phyloP scores from a whole-genome alignment of 2,113 vertebrate species.

The Pongo abelii region DNA sequence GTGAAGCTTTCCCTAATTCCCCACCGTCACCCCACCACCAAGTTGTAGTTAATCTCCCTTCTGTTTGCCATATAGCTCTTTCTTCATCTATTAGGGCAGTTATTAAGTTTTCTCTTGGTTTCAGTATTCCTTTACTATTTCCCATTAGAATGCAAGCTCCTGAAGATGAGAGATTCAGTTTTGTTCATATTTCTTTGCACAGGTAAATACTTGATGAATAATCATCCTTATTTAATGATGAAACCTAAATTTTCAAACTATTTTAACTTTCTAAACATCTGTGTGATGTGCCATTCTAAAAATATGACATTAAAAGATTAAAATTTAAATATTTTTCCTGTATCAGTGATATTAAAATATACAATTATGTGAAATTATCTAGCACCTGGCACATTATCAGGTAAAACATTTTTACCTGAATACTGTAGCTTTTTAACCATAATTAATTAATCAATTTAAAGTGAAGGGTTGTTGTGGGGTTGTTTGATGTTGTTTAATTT shows the following conservation, averaged over 20 bases:
- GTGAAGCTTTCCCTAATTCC: constrained; percentile 28
- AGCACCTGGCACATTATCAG: background rate
- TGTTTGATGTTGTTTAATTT: background rate
- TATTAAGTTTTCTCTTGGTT: background rate
- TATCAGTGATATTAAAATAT: constrained; percentile 7
- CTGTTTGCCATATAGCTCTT: background rate
- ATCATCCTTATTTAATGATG: background rate
- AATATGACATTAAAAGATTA: background rate
- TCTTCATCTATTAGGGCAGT: background rate
- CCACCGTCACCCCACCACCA: background rate
- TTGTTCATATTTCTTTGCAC: constrained; percentile 37
- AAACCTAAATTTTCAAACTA: constrained; percentile 27
- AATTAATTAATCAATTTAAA: constrained; percentile 38
- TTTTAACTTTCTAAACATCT: background rate
- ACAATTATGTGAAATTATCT: background rate
- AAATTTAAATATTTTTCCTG: background rate
- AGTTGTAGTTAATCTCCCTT: background rate
- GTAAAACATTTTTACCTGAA: background rate
- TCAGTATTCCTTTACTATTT: background rate
- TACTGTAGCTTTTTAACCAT: background rate
- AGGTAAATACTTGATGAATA: constrained; percentile 50
- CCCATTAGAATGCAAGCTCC: background rate
- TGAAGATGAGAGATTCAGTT: background rate
- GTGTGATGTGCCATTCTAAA: background rate
- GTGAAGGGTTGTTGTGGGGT: background rate